Base-by-base conservation (phyloP, 53 echinoderm and acorn worm species). In the Echinometra lucunter region DNA sequence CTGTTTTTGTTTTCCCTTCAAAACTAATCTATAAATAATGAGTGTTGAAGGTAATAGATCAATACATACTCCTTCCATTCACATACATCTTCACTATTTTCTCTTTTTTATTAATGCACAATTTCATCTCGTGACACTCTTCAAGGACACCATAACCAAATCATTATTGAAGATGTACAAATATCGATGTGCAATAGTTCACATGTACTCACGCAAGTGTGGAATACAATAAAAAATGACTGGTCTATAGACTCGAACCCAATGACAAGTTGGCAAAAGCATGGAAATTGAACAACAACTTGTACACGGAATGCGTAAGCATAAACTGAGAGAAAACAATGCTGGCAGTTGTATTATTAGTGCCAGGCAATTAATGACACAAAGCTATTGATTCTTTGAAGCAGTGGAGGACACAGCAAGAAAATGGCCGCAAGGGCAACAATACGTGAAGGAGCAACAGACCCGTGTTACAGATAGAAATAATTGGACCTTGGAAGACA, bases 291-390 rank as follows among this genome's bases (percentile, higher is more conserved):
- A 85, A 85, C 32, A 85, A 85, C 49, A 85, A 85, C 47, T 40
- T 81, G 44, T 28, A 85, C 49, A 25, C 4, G 7, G 28, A 85
- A 85, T 8, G 49, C 85, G 30, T 45, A 45, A 85, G 49, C 78
- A 49, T 12, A 49, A 74, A 2, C 74, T 74, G 4, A 27, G 49
- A 42, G 53, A 49, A 63, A 12, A 85, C 45, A 85, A 85, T 85
- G 85, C 49, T 28, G 85, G 30, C 47, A n/a, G 8, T n/a, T 85
- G 85, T 85, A 25, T 85, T 85, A 85, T 53, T 85, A 85, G 85
- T 85, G 85, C 85, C 85, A 85, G 85, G 85, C 85, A 85, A 85
- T 85, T 85, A 85, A 85, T 85, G 85, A 85, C 85, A 85, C n/a
- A 60, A 34, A 89, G 57, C 6, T 89, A 89, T 89, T 89, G 89